phyloP scores from a whole-genome alignment of 1,140 invertebrate genomes.

The Elymnias hypermnestra region DNA sequence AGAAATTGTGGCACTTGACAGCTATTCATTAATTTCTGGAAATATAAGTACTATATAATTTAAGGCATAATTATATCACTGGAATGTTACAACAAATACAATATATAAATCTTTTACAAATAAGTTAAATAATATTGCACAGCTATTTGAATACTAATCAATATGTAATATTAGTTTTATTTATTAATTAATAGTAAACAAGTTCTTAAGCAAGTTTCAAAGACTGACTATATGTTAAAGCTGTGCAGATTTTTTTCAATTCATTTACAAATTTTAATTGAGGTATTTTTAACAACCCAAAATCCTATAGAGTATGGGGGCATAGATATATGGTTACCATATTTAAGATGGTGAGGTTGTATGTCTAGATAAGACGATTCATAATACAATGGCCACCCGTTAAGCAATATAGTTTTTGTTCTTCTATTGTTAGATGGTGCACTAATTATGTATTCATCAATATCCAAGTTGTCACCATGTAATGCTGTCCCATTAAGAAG shows the following conservation, averaged over 20 bases:
- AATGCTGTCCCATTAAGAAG: conserved; percentile 65
- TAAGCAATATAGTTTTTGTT: conserved; percentile 76
- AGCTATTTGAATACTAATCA: too few species aligned
- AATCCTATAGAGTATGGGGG: conserved; percentile 79
- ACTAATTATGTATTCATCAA: conserved; percentile 66
- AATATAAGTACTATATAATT: not conserved
- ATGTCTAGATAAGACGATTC: conserved; percentile 75
- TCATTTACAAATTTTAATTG: conserved; percentile 48
- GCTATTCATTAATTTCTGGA: not conserved
- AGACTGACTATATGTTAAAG: too few species aligned
- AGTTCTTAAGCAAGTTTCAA: too few species aligned
- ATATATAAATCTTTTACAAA: too few species aligned
- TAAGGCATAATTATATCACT: conserved; percentile 1
- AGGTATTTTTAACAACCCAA: conserved; percentile 76
- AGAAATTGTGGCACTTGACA: not conserved
- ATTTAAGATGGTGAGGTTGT: conserved; percentile 61
- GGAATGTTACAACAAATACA: not conserved
- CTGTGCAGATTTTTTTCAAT: too few species aligned
- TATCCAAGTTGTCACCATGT: conserved; percentile 44
- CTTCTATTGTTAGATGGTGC: conserved; percentile 59
- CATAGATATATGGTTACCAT: conserved; percentile 67
- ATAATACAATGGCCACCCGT: conserved; percentile 73
- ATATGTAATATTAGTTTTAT: too few species aligned
- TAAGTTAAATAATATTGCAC: too few species aligned
- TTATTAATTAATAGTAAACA: too few species aligned